Percentiles rank a stretch among this genome's conserved stretches.
These are phyloP conservation scores for Grallaria varia DNA, from an alignment of 2,113 vertebrate genomes.

Conservation along the genomic window DNA sequence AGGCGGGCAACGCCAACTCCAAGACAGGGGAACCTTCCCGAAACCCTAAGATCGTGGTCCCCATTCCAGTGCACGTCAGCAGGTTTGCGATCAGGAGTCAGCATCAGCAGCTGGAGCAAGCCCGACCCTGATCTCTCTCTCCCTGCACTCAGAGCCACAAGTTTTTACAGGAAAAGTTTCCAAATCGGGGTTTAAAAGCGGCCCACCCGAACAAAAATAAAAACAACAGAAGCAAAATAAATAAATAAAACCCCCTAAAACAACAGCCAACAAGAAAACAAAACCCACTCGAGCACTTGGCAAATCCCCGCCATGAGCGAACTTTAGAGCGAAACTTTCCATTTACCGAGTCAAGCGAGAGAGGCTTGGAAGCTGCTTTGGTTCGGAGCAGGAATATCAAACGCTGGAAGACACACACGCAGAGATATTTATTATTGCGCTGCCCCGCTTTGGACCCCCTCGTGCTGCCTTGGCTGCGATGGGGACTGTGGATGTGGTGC, in stretches of 20 bases:
- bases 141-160: neutral
- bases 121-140: slow-evolving; percentile 80
- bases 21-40: slow-evolving; percentile 94
- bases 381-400: slow-evolving; percentile 3
- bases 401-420: slow-evolving; percentile 6
- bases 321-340: neutral
- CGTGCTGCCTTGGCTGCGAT: slow-evolving; percentile 34
- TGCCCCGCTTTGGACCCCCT: slow-evolving; percentile 49
- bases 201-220: neutral
- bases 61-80: slow-evolving; percentile 98
- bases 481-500: slow-evolving; percentile 49
- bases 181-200: neutral
- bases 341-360: neutral
- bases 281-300: neutral
- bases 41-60: slow-evolving; percentile 98
- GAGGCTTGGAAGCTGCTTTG: neutral
- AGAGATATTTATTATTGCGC: slow-evolving; percentile 64
- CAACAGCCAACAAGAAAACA: neutral
- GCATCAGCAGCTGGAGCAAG: slow-evolving; percentile 97
- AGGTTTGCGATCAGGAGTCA: slow-evolving; percentile 97
- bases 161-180: slow-evolving; percentile 5
- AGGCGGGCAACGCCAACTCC: slow-evolving; percentile 96
- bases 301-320: neutral
- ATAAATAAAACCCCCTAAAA: neutral
- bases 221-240: too few relatives aligned